Conservation (phyloP, 2,888 invertebrate species). For the Galerucella calmariensis region DNA sequence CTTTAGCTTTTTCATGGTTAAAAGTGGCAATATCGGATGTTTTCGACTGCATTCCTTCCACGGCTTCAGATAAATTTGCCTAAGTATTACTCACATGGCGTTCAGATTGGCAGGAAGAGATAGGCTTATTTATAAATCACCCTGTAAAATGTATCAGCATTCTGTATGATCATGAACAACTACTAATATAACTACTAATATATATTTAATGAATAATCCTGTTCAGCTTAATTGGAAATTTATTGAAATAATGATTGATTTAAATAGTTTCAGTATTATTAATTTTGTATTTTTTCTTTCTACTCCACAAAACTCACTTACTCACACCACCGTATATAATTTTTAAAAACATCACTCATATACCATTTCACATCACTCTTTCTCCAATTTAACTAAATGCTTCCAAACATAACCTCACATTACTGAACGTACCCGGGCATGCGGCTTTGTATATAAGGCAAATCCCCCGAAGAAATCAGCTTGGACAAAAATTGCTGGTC, state of each 20-base stretch:
- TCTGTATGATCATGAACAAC: no score
- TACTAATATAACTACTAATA: neutral
- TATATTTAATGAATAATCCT: neutral
- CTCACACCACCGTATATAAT: slow-evolving; percentile 19
- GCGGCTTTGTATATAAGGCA: slow-evolving; percentile 58
- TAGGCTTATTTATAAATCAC: no score
- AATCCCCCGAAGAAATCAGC: slow-evolving; percentile 66
- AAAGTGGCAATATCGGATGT: no score
- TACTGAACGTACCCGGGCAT: slow-evolving; percentile 44
- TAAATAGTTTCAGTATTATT: slow-evolving; percentile 27
- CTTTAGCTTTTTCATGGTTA: no score
- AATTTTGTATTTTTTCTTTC: slow-evolving; percentile 8
- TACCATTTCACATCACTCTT: slow-evolving; percentile 29
- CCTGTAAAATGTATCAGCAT: no score
- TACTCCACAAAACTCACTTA: slow-evolving; percentile 12
- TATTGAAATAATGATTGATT: neutral
- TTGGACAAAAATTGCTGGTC: slow-evolving; percentile 76
- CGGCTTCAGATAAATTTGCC: no score
- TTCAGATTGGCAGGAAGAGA: no score
- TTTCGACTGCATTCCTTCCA: no score
- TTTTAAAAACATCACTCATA: slow-evolving; percentile 16
- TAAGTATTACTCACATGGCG: no score
- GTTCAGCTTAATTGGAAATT: neutral
- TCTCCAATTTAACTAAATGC: slow-evolving; percentile 30
- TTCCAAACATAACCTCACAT: slow-evolving; percentile 35